Conservation (phyloP, 2,888 invertebrate genomes). For the Octonoba sinensis region DNA sequence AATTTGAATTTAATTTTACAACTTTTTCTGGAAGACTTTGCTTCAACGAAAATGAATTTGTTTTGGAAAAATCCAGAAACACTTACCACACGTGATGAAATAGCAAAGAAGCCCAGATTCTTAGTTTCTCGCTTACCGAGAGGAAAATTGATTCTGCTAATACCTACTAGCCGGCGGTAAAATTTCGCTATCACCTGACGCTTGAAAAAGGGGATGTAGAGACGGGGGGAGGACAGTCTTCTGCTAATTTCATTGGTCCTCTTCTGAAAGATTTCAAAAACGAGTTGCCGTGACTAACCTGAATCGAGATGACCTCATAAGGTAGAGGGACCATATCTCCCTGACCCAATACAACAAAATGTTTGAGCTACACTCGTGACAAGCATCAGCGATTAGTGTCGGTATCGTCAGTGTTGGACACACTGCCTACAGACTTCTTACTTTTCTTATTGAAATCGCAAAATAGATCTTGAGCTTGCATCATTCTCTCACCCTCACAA, state of each 20-base stretch:
- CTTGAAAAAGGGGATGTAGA: slow-evolving; percentile 23
- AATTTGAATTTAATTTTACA: no score
- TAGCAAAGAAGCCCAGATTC: slow-evolving; percentile 14
- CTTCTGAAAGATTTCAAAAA: slow-evolving; percentile 42
- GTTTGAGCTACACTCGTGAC: slow-evolving; percentile 30
- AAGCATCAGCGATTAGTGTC: slow-evolving; percentile 27
- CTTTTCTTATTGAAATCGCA: no score
- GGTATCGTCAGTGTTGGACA: slow-evolving; percentile 5
- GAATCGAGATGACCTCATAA: slow-evolving; percentile 54
- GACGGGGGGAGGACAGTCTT: slow-evolving; percentile 25
- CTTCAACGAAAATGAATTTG: no score
- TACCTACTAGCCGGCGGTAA: slow-evolving; percentile 17
- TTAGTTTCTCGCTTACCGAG: slow-evolving; percentile 15
- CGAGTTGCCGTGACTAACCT: slow-evolving; percentile 55
- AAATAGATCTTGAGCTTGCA: no score
- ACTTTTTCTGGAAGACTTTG: no score
- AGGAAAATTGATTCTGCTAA: slow-evolving; percentile 21
- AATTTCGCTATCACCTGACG: slow-evolving; percentile 36
- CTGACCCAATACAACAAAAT: slow-evolving; percentile 41
- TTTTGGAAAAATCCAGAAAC: no score
- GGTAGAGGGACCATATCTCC: slow-evolving; percentile 51
- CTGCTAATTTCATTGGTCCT: slow-evolving; percentile 51
- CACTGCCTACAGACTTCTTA: no score
- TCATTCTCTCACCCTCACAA: no score
- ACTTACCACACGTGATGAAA: no score